Evolutionary conservation across 2,797 vertebrate species (phyloP).

Genomic region (Microchirus variegatus): DNA sequence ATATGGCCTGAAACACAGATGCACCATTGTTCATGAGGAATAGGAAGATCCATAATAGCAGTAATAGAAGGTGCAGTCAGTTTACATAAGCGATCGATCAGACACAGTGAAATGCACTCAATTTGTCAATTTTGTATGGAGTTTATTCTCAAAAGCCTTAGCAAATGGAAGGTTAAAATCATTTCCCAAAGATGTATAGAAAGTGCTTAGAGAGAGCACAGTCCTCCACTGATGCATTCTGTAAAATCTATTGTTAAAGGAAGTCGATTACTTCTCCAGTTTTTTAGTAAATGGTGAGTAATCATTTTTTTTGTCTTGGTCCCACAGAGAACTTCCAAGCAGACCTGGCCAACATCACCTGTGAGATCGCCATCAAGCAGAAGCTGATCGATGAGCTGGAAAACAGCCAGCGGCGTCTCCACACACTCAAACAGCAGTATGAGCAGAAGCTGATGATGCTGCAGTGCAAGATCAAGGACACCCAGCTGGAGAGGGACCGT

Average conservation of each 20-base stretch:
- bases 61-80: too few species aligned
- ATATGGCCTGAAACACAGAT: too few species aligned
- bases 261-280: too few species aligned
- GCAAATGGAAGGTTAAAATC: neutral
- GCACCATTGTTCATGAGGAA: neutral
- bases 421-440: constrained; percentile 95
- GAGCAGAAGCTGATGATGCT: constrained; percentile 96
- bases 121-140: neutral
- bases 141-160: too few species aligned
- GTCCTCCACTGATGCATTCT: too few species aligned
- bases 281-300: too few species aligned
- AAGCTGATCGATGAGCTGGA: constrained; percentile 97
- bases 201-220: too few species aligned
- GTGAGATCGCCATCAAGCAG: constrained; percentile 98
- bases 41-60: neutral
- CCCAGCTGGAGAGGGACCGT: constrained; percentile 93
- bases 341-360: constrained; percentile 96
- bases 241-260: too few species aligned
- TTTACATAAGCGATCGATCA: neutral
- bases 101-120: neutral
- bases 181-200: neutral
- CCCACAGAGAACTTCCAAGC: constrained; percentile 91
- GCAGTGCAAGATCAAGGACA: constrained; percentile 95
- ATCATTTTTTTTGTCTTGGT: constrained; percentile 12
- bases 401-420: constrained; percentile 94